These are phyloP conservation scores for Arbacia lixula DNA, from an alignment of 53 echinoderm and acorn worm genomes.

Conservation along the genomic window DNA sequence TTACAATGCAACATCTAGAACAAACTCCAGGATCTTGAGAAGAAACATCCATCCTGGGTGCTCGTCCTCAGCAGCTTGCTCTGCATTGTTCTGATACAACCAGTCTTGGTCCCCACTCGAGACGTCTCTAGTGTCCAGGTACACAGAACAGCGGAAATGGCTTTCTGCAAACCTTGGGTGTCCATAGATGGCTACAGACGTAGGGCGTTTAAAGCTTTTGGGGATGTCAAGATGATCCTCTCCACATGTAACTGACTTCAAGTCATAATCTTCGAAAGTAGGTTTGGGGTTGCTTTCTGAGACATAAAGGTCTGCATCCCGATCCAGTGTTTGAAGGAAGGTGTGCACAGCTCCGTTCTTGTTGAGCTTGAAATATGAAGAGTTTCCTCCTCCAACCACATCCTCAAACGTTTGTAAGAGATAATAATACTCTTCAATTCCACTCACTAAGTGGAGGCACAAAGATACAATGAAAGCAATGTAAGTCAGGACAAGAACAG, in stretches of 20 bases:
- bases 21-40: slow-evolving; percentile 42
- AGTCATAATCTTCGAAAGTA: slow-evolving; percentile 76
- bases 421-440: slow-evolving; percentile 20
- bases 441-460: too few relatives aligned
- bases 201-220: slow-evolving; percentile 66
- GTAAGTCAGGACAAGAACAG: too few relatives aligned
- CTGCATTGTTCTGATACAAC: neutral
- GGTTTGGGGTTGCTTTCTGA: slow-evolving; percentile 68
- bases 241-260: slow-evolving; percentile 86
- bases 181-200: slow-evolving; percentile 86
- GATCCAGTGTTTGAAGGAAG: slow-evolving; percentile 70
- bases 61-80: slow-evolving; percentile 6
- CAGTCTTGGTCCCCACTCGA: neutral
- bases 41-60: slow-evolving; percentile 37
- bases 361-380: slow-evolving; percentile 79
- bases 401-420: slow-evolving; percentile 78
- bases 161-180: slow-evolving; percentile 63
- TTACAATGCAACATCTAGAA: slow-evolving; percentile 48
- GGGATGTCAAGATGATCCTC: slow-evolving; percentile 84
- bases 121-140: slow-evolving; percentile 33
- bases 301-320: slow-evolving; percentile 93
- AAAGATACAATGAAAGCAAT: too few relatives aligned
- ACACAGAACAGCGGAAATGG: slow-evolving; percentile 53
- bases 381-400: slow-evolving; percentile 80
- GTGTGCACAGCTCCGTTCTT: slow-evolving; percentile 74